A percentile compares a stretch with the other conserved stretches of the same genome.
phyloP scores from a whole-genome alignment of 2,797 vertebrate species.

The Knipowitschia caucasica region DNA sequence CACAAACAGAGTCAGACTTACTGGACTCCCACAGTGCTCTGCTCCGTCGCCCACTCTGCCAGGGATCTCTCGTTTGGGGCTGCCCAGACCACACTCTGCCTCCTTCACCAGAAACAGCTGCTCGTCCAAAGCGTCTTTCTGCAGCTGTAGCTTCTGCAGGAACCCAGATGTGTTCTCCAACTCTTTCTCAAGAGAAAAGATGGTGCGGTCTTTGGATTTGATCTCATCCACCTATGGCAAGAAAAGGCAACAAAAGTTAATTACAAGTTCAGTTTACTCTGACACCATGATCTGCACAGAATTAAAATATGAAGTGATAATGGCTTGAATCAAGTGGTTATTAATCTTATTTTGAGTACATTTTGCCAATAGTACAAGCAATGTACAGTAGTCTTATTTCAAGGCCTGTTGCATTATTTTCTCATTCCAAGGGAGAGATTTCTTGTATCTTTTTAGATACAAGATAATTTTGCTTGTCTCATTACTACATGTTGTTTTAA shows the following conservation, averaged over 20 bases:
- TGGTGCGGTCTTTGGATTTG: constrained; percentile 93
- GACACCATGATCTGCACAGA: no score
- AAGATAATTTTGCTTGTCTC: no score
- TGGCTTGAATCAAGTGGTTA: no score
- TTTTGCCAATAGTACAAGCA: no score
- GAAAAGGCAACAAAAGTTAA: no score
- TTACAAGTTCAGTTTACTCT: no score
- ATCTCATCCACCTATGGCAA: constrained; percentile 94
- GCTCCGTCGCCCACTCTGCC: constrained; percentile 94
- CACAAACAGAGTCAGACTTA: constrained; percentile 58
- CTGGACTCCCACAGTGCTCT: constrained; percentile 95
- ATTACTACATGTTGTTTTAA: no score
- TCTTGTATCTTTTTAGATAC: no score
- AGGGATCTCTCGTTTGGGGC: constrained; percentile 95
- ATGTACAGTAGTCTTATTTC: no score
- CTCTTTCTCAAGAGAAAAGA: constrained; percentile 95
- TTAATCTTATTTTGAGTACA: background rate
- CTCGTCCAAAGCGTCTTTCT: constrained; percentile 96
- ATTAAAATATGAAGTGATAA: no score
- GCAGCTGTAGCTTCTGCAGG: constrained; percentile 91
- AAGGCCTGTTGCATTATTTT: no score
- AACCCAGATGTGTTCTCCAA: constrained; percentile 88
- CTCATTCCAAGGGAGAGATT: no score
- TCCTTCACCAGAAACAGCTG: constrained; percentile 96
- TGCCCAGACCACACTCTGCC: constrained; percentile 93